Evolutionary conservation across 2,888 invertebrate species (phyloP), one percentile per base, ranked within the genome.

Genomic region (Ischnura elegans): DNA sequence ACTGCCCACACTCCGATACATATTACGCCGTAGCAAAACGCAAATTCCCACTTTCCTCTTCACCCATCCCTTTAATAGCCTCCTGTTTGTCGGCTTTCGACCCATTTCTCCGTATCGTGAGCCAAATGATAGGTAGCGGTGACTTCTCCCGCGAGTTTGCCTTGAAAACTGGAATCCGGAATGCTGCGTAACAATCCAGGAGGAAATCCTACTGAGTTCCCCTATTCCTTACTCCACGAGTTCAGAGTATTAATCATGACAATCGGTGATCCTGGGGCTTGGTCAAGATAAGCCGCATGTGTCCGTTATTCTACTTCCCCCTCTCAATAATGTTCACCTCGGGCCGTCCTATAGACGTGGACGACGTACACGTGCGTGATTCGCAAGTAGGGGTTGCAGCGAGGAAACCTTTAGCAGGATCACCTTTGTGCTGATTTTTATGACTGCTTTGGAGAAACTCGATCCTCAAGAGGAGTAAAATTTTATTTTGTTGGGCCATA

Each of bases 81-180:
- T 61, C 61, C 61, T 21, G 61, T 61, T 61, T 61, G 61, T 61
- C 21, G 61, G 61, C 21, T 21, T 61, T 61, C 25, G 61, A n/a
- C 61, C 61, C 61, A 6, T 25, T 61, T 61, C 61, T 16, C 8
- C 6, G 47, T 16, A 47, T 16, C 25, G 61, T 16, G 61, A 8
- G n/a, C 61, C 61, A 21, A 21, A 25, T 61, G 61, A 61, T 25
- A 25, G 61, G 61, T 25, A 61, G 61, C 61, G 61, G 61, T 61
- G 61, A 61, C 61, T 61, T 61, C 8, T 2, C 51, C 51, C 8
- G 3, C 61, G 61, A 61, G 61, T 61, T 61, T 61, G 25, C 61
- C 76, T 76, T 76, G 76, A 76, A 36, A 76, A 76, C 29, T 3
- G 76, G 76, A 76, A 76, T 76, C 36, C 76, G 76, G 76, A 76